These are phyloP conservation scores for Alcedo quadribrachys DNA, from an alignment of 2,797 vertebrate species.

Conservation along the genomic window DNA sequence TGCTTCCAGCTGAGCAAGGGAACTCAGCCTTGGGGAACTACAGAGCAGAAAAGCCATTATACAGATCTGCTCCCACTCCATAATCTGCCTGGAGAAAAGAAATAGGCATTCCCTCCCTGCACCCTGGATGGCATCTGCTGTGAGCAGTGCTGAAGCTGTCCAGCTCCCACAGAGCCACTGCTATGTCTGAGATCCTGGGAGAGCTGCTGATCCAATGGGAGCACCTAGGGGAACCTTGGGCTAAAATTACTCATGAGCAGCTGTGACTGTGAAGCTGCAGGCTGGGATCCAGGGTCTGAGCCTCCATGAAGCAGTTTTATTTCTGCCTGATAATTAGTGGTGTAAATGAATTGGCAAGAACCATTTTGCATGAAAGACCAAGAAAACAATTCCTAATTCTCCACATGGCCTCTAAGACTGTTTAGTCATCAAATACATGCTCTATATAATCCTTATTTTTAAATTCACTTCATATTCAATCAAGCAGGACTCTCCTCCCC, in stretches of 20 bases:
- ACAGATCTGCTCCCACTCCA: background rate
- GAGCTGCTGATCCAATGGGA: background rate
- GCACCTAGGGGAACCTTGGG: background rate
- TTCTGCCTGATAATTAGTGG: background rate
- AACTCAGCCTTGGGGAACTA: background rate
- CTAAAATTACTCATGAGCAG: background rate
- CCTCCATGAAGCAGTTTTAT: background rate
- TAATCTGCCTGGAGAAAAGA: background rate
- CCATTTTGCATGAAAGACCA: background rate
- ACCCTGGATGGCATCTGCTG: background rate
- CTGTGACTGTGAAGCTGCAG: background rate
- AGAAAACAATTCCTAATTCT: background rate
- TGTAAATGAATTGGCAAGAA: background rate
- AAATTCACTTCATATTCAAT: background rate
- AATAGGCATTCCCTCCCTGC: background rate
- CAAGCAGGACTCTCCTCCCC: background rate
- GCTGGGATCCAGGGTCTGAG: background rate
- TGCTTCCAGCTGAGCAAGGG: background rate
- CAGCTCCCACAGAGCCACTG: background rate
- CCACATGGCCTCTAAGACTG: background rate
- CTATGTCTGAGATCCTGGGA: rapidly evolving
- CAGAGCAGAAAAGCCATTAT: background rate
- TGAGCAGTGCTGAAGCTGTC: background rate
- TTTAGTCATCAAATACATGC: background rate
- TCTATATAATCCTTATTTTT: background rate